Conservation (phyloP, 2,888 invertebrate genomes). For the Argyresthia albistria region DNA sequence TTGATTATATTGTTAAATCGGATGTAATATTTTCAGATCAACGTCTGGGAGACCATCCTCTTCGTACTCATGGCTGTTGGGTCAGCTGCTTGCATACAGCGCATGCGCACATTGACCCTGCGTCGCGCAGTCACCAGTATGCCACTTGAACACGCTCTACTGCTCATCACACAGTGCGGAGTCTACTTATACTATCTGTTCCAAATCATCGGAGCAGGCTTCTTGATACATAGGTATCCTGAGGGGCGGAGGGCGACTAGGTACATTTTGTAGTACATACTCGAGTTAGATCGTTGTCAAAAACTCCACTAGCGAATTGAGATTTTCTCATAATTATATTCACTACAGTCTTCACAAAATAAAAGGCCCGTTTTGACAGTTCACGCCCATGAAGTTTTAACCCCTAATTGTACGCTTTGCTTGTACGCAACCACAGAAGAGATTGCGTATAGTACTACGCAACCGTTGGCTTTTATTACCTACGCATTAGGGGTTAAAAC, state of each 20-base stretch:
- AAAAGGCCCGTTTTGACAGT: too few relatives aligned
- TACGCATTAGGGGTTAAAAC: too few relatives aligned
- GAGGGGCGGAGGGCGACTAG: conserved; percentile 48
- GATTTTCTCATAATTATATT: too few relatives aligned
- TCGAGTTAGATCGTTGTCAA: background rate
- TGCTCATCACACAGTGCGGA: conserved; percentile 85
- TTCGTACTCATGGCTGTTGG: conserved; percentile 54
- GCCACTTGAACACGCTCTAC: conserved; percentile 78
- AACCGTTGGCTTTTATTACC: too few relatives aligned
- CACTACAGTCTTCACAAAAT: too few relatives aligned
- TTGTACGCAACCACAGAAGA: too few relatives aligned
- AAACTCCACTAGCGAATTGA: too few relatives aligned
- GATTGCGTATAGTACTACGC: too few relatives aligned
- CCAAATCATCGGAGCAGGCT: conserved; percentile 82
- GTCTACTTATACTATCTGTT: conserved; percentile 85
- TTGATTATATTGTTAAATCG: too few relatives aligned
- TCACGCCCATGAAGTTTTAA: too few relatives aligned
- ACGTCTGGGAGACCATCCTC: conserved; percentile 66
- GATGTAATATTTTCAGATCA: conserved; percentile 45
- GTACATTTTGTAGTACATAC: conserved; percentile 18
- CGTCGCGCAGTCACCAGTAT: conserved; percentile 39
- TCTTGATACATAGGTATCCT: conserved; percentile 52
- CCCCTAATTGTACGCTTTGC: too few relatives aligned
- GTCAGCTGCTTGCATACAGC: conserved; percentile 51
- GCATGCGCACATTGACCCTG: conserved; percentile 48